Evolutionary conservation across 92 coral and sea anemone genomes (phyloP), one percentile per base, ranked within the genome.

Genomic region (Siderastrea radians): DNA sequence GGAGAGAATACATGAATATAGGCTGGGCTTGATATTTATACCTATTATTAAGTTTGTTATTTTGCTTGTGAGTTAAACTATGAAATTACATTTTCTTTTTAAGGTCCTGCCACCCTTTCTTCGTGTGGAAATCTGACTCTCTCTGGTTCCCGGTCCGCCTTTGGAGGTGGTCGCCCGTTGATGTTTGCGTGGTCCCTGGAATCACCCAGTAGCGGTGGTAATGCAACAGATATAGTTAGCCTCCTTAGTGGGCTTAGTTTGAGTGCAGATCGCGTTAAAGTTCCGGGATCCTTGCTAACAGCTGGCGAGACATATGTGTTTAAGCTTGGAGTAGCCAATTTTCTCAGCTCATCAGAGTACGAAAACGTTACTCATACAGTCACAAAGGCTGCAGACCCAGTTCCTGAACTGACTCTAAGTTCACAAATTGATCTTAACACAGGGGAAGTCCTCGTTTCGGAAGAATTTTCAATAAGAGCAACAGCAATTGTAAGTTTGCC

Each of bases 121-220:
- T 83, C 88, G 3, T 89, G 92, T 48, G 92, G 92, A 26, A 60
- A 89, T 60, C 80, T 89, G 17, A 65, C 88, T 19, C 77, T 89
- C 9, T 74, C 74, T 19, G 92, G 88, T 44, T 38, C 51, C 54
- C 88, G 75, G 88, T 89, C 92, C 14, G 60, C 54, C 43, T 88
- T 88, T 0, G 92, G 92, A 44, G 92, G 92, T 13, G 92, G 92
- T 2, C 81, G 92, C 3, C 64, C 66, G 48, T 68, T 89, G 43
- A 64, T 4, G 2, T 89, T 82, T 16, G 2, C 44, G 1, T 89
- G 92, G 92, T 62, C 51, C 46, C 11, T 83, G 66, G 5, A 1
- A 5, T 80, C 64, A 44, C 74, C 84, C 3, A 6, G 3, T 11
- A 4, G 46, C 38, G 82, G 69, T 2, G 1, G 2, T 26, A 44